Conservation (phyloP, 2,888 invertebrate genomes). For the Oligia fasciuncula region DNA sequence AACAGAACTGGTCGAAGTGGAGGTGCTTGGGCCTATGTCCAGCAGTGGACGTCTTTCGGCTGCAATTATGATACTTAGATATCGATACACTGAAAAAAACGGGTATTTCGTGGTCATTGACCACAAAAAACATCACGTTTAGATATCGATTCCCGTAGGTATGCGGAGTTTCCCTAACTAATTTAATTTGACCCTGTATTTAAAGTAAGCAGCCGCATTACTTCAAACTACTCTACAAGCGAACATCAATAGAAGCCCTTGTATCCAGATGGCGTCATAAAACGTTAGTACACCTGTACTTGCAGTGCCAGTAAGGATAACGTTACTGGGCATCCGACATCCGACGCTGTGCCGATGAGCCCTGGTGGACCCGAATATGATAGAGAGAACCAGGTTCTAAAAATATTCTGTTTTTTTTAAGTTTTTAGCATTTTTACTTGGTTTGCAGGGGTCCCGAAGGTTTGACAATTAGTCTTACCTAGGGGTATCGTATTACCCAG, state of each 20-base stretch:
- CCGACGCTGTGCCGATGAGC: slow-evolving; percentile 43
- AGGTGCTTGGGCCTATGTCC: too few species aligned
- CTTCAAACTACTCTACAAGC: slow-evolving; percentile 17
- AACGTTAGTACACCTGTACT: slow-evolving; percentile 43
- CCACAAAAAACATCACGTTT: too few species aligned
- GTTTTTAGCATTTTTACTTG: too few species aligned
- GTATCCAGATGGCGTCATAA: slow-evolving; percentile 31
- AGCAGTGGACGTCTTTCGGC: too few species aligned
- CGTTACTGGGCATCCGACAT: slow-evolving; percentile 45
- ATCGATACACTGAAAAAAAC: too few species aligned
- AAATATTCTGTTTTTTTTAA: not conserved
- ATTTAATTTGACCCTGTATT: not conserved
- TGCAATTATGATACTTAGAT: too few species aligned
- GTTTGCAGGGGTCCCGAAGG: too few species aligned
- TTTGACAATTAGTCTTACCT: too few species aligned
- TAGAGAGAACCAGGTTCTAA: slow-evolving; percentile 7
- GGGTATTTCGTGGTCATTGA: too few species aligned
- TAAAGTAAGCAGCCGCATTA: not conserved
- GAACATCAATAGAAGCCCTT: not conserved
- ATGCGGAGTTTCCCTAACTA: too few species aligned
- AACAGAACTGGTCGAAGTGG: too few species aligned
- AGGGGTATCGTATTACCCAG: not conserved
- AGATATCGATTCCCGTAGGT: too few species aligned
- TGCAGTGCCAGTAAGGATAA: slow-evolving; percentile 28
- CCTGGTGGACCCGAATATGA: not conserved